Evolutionary conservation across 2,797 vertebrate genomes (phyloP).

Genomic region (Hephaestus fuliginosus): DNA sequence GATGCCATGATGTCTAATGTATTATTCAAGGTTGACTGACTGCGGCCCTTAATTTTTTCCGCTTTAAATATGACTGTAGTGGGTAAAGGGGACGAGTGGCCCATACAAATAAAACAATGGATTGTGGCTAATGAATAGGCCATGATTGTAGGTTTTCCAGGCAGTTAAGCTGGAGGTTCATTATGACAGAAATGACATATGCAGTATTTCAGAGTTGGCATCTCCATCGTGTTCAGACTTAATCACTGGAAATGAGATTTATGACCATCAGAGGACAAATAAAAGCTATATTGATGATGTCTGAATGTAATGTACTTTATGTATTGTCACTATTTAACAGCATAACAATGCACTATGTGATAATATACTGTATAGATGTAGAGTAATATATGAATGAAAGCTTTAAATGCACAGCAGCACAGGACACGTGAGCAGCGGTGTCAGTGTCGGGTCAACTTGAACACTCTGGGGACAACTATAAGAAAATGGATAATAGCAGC

Average conservation of each 20-base stretch:
- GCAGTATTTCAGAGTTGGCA: neutral
- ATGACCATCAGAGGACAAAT: slow-evolving; percentile 12
- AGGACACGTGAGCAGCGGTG: neutral
- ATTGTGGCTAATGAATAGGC: slow-evolving; percentile 64
- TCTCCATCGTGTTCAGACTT: slow-evolving; percentile 31
- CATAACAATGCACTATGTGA: neutral
- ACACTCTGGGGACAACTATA: neutral
- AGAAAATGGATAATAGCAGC: neutral
- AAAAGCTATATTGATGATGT: neutral
- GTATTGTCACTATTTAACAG: neutral
- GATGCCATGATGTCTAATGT: slow-evolving; percentile 64
- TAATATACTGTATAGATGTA: neutral
- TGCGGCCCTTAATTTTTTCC: slow-evolving; percentile 58
- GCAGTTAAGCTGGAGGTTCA: slow-evolving; percentile 49
- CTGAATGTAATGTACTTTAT: neutral
- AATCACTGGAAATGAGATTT: slow-evolving; percentile 48
- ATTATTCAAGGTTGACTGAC: slow-evolving; percentile 78
- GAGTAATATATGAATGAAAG: neutral
- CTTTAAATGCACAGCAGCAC: slow-evolving; percentile 3
- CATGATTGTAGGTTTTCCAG: slow-evolving; percentile 46
- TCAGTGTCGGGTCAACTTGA: neutral
- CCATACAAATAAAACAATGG: slow-evolving; percentile 61
- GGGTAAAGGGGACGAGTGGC: slow-evolving; percentile 40
- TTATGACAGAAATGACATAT: slow-evolving; percentile 41
- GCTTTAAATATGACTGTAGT: slow-evolving; percentile 61